A percentile compares a stretch with the other conserved stretches of the same genome.
Conservation (phyloP, 64 coral and sea anemone genomes). For the Pocillopora verrucosa region DNA sequence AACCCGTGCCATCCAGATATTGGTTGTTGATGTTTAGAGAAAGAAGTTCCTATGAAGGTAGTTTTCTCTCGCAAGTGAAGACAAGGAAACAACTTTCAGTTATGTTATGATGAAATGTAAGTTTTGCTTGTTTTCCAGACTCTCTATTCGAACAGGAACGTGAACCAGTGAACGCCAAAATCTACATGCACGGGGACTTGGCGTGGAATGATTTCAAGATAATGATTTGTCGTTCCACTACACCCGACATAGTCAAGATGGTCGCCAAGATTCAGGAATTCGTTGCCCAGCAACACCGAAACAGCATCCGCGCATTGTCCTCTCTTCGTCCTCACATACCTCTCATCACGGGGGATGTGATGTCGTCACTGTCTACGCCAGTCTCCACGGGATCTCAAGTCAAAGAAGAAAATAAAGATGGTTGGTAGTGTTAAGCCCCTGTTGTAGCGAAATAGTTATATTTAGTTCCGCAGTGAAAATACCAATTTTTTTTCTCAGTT, state of each 20-base stretch:
- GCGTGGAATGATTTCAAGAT: conserved; percentile 92
- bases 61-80: no score
- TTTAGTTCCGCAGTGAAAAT: neutral
- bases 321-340: conserved; percentile 68
- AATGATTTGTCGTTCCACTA: conserved; percentile 97
- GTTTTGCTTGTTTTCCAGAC: conserved; percentile 39
- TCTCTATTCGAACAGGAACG: conserved; percentile 63
- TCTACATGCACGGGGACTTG: conserved; percentile 88
- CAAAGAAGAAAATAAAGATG: conserved; percentile 76
- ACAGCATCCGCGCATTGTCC: conserved; percentile 86
- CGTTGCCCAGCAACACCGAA: conserved; percentile 92
- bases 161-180: conserved; percentile 80
- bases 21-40: no score
- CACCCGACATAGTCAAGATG: conserved; percentile 96
- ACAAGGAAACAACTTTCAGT: neutral
- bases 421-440: conserved; percentile 36
- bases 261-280: conserved; percentile 92
- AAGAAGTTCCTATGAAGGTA: no score
- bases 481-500: neutral
- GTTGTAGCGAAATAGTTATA: neutral
- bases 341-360: conserved; percentile 52
- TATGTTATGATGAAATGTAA: neutral
- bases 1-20: no score
- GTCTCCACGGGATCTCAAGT: conserved; percentile 34
- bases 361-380: conserved; percentile 68